Conservation (phyloP, 2,888 invertebrate species). For the Yponomeuta cagnagella region DNA sequence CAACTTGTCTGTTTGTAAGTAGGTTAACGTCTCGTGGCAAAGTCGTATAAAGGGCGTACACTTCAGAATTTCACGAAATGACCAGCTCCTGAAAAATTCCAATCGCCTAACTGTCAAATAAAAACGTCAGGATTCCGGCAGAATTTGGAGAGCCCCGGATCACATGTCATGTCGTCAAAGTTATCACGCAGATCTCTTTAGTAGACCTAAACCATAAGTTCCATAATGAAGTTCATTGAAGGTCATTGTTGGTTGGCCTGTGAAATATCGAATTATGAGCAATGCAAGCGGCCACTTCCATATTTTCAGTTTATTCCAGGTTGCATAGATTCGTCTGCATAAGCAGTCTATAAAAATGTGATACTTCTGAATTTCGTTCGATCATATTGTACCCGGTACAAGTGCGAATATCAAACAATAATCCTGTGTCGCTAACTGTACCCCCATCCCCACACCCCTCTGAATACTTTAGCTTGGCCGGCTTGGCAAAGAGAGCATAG, state of each 20-base stretch:
- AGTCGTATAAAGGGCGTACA: conserved; percentile 7
- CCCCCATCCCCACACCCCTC: too few species aligned
- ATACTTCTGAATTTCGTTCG: too few species aligned
- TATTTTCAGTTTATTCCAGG: not conserved
- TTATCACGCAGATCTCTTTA: not conserved
- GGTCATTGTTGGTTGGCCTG: not conserved
- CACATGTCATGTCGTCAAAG: not conserved
- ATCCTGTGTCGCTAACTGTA: too few species aligned
- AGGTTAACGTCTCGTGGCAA: not conserved
- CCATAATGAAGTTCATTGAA: not conserved
- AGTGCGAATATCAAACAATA: too few species aligned
- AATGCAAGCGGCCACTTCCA: not conserved
- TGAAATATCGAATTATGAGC: not conserved
- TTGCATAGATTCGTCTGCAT: too few species aligned
- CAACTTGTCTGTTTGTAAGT: not conserved
- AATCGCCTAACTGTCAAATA: too few species aligned
- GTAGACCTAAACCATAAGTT: not conserved
- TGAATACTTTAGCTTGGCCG: too few species aligned
- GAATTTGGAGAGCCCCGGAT: too few species aligned
- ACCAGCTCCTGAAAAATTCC: not conserved
- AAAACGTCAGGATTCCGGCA: not conserved
- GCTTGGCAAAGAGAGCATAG: too few species aligned
- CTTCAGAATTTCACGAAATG: not conserved
- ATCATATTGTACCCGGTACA: too few species aligned
- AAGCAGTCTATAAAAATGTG: too few species aligned